These are phyloP conservation scores for Rhadinocentrus ornatus DNA, from an alignment of 2,797 vertebrate genomes.

Conservation along the genomic window DNA sequence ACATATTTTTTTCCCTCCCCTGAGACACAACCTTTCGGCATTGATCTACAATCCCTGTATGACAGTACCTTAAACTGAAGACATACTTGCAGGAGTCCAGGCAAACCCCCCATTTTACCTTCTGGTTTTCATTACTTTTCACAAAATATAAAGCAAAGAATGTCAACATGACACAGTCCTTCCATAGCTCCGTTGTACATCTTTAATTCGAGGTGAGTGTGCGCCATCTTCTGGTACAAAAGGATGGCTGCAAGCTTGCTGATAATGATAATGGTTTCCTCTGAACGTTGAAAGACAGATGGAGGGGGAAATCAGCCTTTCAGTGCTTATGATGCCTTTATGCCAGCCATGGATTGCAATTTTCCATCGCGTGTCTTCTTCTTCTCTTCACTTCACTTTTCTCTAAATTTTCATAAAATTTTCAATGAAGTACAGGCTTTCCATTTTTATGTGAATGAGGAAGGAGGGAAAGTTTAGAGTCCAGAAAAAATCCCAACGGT, in stretches of 20 bases:
- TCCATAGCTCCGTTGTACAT: slow-evolving; percentile 45
- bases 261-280: slow-evolving; percentile 31
- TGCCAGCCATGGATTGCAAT: slow-evolving; percentile 54
- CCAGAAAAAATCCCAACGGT: slow-evolving; percentile 83
- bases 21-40: slow-evolving; percentile 72
- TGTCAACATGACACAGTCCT: slow-evolving; percentile 53
- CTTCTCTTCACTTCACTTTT: slow-evolving; percentile 13
- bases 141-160: slow-evolving; percentile 51
- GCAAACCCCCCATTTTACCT: slow-evolving; percentile 55
- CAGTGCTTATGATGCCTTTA: slow-evolving; percentile 74
- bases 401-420: slow-evolving; percentile 44
- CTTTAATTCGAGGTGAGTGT: slow-evolving; percentile 53
- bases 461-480: slow-evolving; percentile 76
- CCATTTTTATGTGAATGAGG: slow-evolving; percentile 64
- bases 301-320: slow-evolving; percentile 30
- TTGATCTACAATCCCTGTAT: slow-evolving; percentile 69
- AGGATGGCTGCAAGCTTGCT: slow-evolving; percentile 55
- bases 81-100: slow-evolving; percentile 69
- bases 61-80: slow-evolving; percentile 77
- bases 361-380: slow-evolving; percentile 58
- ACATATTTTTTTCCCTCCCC: slow-evolving; percentile 62
- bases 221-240: slow-evolving; percentile 69
- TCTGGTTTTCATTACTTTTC: slow-evolving; percentile 45
- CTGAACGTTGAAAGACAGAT: slow-evolving; percentile 14
- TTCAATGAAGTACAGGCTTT: slow-evolving; percentile 59